These are phyloP conservation scores for Salvelinus sp. DNA, from an alignment of 2,113 vertebrate species.

Conservation along the genomic window DNA sequence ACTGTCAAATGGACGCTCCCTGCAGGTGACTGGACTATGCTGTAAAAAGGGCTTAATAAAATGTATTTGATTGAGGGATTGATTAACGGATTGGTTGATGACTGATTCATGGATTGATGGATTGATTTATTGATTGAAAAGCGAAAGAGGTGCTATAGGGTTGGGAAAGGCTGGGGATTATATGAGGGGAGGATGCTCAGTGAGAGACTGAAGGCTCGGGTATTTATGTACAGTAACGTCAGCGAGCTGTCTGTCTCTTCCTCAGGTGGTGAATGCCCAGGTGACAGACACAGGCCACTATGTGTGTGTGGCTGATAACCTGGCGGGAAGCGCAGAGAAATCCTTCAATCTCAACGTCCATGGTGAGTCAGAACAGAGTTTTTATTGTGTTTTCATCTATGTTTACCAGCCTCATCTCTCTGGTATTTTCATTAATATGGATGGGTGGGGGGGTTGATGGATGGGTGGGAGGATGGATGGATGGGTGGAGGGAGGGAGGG, in stretches of 20 bases:
- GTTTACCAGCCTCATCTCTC: neutral
- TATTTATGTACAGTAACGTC: neutral
- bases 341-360: slow-evolving; percentile 91
- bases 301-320: slow-evolving; percentile 84
- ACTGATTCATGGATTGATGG: too few relatives aligned
- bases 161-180: too few relatives aligned
- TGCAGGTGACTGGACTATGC: slow-evolving; percentile 79
- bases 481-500: too few relatives aligned
- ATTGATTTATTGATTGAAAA: too few relatives aligned
- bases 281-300: slow-evolving; percentile 90
- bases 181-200: too few relatives aligned
- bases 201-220: too few relatives aligned
- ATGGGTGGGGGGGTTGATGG: neutral
- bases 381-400: neutral
- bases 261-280: slow-evolving; percentile 82
- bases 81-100: too few relatives aligned
- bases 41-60: too few relatives aligned
- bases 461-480: too few relatives aligned
- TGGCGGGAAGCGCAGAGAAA: slow-evolving; percentile 89
- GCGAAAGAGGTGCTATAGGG: too few relatives aligned
- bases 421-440: neutral
- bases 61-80: too few relatives aligned
- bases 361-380: slow-evolving; percentile 70
- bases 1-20: slow-evolving; percentile 78
- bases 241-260: slow-evolving; percentile 21